These are phyloP conservation scores for Ceyx cyanopectus DNA, from an alignment of 2,113 vertebrate species.

Conservation along the genomic window DNA sequence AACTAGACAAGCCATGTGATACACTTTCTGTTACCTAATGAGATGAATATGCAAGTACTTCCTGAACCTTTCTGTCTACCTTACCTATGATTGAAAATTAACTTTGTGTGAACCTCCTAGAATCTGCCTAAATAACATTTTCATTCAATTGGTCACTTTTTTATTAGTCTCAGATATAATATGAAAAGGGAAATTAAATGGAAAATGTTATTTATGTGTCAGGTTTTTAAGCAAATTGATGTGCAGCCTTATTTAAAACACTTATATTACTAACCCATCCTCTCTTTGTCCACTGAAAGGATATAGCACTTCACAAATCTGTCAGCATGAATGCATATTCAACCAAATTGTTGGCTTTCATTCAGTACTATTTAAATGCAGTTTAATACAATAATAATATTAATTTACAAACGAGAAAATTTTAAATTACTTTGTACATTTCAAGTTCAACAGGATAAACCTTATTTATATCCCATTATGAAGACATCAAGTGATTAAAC, in stretches of 20 bases:
- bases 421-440: neutral
- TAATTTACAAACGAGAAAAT: neutral
- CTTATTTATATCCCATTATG: neutral
- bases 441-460: neutral
- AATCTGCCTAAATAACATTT: neutral
- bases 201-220: neutral
- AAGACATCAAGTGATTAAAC: neutral
- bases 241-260: neutral
- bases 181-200: neutral
- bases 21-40: slow-evolving; percentile 31
- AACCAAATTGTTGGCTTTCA: neutral
- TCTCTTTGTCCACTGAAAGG: neutral
- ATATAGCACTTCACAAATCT: neutral
- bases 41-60: slow-evolving; percentile 37
- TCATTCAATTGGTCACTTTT: neutral
- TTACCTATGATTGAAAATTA: neutral
- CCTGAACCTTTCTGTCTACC: neutral
- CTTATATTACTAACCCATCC: neutral
- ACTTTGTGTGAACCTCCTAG: neutral
- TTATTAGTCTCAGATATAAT: neutral
- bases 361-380: neutral
- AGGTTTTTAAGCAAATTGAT: neutral
- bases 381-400: neutral
- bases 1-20: neutral
- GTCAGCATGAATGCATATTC: neutral